These are phyloP conservation scores for Cairina moschata DNA, from an alignment of 2,113 vertebrate species.

Conservation along the genomic window DNA sequence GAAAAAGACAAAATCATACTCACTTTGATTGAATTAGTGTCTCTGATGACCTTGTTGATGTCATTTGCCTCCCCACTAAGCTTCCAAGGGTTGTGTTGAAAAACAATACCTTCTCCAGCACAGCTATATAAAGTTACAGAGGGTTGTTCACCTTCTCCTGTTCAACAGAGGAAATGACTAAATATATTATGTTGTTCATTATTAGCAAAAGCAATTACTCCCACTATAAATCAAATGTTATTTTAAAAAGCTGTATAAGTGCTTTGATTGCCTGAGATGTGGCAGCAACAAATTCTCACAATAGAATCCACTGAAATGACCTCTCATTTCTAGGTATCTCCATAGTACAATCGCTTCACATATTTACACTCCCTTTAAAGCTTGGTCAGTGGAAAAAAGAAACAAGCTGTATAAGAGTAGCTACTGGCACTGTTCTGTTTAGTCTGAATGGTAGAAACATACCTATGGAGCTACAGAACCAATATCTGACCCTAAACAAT, in stretches of 20 bases:
- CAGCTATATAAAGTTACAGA: constrained; percentile 91
- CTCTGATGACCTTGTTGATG: constrained; percentile 90
- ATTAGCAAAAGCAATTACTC: not conserved
- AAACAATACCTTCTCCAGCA: constrained; percentile 91
- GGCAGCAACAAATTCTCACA: not conserved
- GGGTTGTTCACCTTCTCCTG: constrained; percentile 82
- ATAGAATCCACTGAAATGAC: not conserved
- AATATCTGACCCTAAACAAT: rapidly evolving
- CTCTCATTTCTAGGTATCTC: not conserved
- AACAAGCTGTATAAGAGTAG: not conserved
- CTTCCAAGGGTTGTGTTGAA: constrained; percentile 91
- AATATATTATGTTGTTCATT: not conserved
- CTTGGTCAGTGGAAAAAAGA: not conserved
- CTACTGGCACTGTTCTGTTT: not conserved
- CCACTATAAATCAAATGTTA: not conserved
- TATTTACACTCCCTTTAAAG: not conserved
- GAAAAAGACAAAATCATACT: constrained; percentile 16
- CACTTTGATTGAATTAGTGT: constrained; percentile 92
- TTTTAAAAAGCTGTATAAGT: not conserved
- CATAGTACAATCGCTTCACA: not conserved
- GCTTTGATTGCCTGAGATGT: not conserved
- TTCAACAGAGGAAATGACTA: not conserved
- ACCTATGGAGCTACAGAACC: not conserved
- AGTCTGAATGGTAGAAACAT: not conserved
- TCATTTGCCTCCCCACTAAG: constrained; percentile 87